Base-by-base conservation (phyloP, 2,888 invertebrate genomes). In the Steinernema carpocapsae region DNA sequence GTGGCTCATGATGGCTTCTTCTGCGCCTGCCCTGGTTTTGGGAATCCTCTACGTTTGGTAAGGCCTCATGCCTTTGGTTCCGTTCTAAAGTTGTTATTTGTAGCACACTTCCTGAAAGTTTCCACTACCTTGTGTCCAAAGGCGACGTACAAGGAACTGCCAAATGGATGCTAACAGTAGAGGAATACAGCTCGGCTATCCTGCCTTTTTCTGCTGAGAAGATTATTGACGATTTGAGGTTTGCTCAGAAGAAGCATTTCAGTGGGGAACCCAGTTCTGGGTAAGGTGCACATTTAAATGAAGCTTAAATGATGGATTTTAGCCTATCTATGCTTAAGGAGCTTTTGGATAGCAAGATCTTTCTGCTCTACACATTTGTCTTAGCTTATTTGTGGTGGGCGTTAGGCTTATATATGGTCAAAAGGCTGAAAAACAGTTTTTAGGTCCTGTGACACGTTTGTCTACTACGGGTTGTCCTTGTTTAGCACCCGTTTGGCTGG, bases 391-490 rank as follows among this genome's bases (percentile, higher is more conserved):
- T 81, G 51, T 83, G 83, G 82, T 80, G 74, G 29, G 32, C 71
- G 19, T 43, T 14, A 24, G 26, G 24, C 26, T 22, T 12, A 24
- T 4, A 24, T 4, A 56, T 19, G 22, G 12, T 3, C 56, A 3
- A 48, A 14, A 19, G 22, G 14, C 2, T 7, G 3, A 56, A 56
- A 4, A 4, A 24, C 2, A 22, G 14, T 6, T 26, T 56, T 26
- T 26, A 56, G 56, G 56, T 64, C 64, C 32, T 64, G 64, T 17
- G 64, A 64, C 64, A 64, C 64, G 7, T 64, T 86, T 73, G 82
- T 84, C 74, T 86, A 86, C 75, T 86, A 84, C 74, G 86, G 85
- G 3, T 74, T 86, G 46, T 81, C 84, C 7, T 76, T 85, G 42
- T 85, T 82, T 75, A 80, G 80, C 24, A 84, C 81, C 10, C 76